These are phyloP conservation scores for Hylaeus anthracinus DNA, from an alignment of 1,140 invertebrate species.

Conservation along the genomic window DNA sequence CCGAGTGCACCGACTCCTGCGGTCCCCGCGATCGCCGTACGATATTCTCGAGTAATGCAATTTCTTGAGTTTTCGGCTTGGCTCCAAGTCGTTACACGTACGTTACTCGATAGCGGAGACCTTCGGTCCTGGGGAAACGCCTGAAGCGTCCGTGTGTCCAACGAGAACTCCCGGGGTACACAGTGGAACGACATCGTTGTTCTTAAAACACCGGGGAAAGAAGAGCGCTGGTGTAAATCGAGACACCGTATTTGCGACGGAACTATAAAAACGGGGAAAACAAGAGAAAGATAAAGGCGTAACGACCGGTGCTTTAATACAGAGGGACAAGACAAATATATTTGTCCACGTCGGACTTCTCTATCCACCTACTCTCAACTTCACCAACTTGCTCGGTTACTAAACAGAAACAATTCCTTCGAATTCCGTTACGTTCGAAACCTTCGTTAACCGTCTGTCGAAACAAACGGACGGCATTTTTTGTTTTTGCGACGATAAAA, in stretches of 20 bases:
- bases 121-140: background rate
- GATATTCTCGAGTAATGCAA: constrained; percentile 35
- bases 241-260: background rate
- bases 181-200: background rate
- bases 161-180: constrained; percentile 1
- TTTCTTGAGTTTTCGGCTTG: constrained; percentile 39
- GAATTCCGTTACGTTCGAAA: background rate
- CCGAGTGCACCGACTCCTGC: constrained; percentile 16
- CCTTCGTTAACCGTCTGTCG: background rate
- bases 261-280: constrained; percentile 28
- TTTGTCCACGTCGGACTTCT: constrained; percentile 33
- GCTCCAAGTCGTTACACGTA: constrained; percentile 43
- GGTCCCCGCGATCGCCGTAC: background rate
- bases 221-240: constrained; percentile 6
- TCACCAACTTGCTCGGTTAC: constrained; percentile 28
- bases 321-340: constrained; percentile 48
- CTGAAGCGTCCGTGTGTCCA: background rate
- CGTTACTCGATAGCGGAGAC: constrained; percentile 25
- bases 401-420: background rate
- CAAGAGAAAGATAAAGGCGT: constrained; percentile 6
- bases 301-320: constrained; percentile 1
- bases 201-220: background rate
- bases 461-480: background rate
- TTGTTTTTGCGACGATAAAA: background rate
- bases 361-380: constrained; percentile 43